Evolutionary conservation across 2,113 vertebrate genomes (phyloP), one percentile per base, ranked within the genome.

Genomic region (Paradoxurus hermaphroditus): DNA sequence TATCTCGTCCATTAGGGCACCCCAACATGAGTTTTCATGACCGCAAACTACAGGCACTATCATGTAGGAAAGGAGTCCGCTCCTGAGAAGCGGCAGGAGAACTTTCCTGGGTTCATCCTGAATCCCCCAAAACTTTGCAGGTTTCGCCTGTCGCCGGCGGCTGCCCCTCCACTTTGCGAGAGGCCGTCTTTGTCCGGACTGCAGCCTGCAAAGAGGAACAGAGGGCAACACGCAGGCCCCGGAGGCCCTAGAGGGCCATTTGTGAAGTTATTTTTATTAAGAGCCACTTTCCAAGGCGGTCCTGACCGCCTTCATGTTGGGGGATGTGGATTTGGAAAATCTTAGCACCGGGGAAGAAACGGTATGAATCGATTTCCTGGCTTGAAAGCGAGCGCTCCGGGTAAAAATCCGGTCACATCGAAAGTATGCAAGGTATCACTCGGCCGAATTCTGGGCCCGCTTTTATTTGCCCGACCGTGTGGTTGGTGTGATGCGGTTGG

Each of bases 311-410:
- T 91, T 94, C 67, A 44, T 91, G 56, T 88, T 91, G 67, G 16
- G 53, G 44, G 67, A 67, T 77, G 78, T 70, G 85, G 70, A 77
- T 91, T 84, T 86, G 90, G 29, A 94, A 95, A 95, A 73, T 49
- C 89, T 91, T 79, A 88, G 88, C 1, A 3, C 49, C 1, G 25
- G 70, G 31, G 1, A 39, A 4, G 25, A 21, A 84, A 85, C 86
- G 84, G 39, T 91, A 90, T 84, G 85, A 97, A 93, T 96, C 18
- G 0, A 14, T 25, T 98, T 98, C 90, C 97, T 98, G 89, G 88
- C 0, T 5, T 49, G 91, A 90, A 98, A 98, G 93, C 75, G 70
- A 81, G 90, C 72, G 92, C 96, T 94, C 92, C 3, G 53, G 67
- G 89, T 94, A 97, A 90, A 73, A 97, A 92, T 96, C 93, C 3